These are phyloP conservation scores for Coptodon bakossiorum DNA, from an alignment of 2,113 vertebrate genomes.

Conservation along the genomic window DNA sequence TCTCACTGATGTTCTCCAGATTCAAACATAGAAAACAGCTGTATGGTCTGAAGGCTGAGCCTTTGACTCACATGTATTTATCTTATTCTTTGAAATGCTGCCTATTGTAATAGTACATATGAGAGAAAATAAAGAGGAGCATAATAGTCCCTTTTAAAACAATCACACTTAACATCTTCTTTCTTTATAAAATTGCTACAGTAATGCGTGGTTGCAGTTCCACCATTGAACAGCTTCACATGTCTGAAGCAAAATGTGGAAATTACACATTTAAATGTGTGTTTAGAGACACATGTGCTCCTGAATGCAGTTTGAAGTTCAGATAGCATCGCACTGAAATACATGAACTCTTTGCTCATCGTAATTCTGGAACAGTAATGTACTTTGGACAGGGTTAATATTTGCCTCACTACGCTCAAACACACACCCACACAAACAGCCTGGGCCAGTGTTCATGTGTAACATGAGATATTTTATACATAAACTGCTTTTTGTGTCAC, in stretches of 20 bases:
- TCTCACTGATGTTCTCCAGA: not conserved
- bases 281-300: not conserved
- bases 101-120: rapidly evolving
- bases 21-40: not conserved
- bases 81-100: not conserved
- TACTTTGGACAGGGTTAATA: slow-evolving; percentile 56
- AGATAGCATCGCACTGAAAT: not conserved
- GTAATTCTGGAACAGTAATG: not conserved
- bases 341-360: slow-evolving; percentile 4
- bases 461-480: not conserved
- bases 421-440: slow-evolving; percentile 5
- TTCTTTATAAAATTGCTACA: not conserved
- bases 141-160: rapidly evolving
- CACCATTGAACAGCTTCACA: not conserved
- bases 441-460: not conserved
- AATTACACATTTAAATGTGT: not conserved
- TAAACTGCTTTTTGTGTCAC: not conserved
- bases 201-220: no score
- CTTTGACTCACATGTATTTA: not conserved
- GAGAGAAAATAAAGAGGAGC: not conserved
- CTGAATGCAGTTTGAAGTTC: slow-evolving; percentile 4
- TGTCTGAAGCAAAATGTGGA: not conserved
- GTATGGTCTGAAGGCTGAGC: not conserved
- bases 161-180: not conserved
- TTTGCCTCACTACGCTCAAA: slow-evolving; percentile 29